Percentiles rank a stretch among this genome's conserved stretches.
Conservation (phyloP, 2,797 vertebrate genomes). For the Sebastes wilsoni region DNA sequence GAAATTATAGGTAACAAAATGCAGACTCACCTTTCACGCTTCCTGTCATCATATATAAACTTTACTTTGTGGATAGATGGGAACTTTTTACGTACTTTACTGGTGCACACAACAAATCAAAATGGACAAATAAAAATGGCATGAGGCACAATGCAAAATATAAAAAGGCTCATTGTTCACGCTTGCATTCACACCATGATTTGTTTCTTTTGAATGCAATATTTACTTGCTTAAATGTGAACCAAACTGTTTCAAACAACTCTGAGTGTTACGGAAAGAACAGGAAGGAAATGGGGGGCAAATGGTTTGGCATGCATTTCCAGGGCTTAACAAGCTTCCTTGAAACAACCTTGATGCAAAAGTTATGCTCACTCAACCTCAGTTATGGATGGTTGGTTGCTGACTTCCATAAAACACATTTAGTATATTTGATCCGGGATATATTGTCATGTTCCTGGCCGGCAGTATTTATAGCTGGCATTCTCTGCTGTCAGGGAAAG, state of each 20-base stretch:
- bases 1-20: not conserved
- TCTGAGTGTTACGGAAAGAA: not conserved
- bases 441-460: conserved; percentile 61
- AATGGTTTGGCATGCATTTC: conserved; percentile 45
- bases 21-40: not conserved
- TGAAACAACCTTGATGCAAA: conserved; percentile 77
- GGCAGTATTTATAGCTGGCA: conserved; percentile 74
- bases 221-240: conserved; percentile 19
- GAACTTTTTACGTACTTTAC: not conserved
- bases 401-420: conserved; percentile 78
- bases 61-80: not conserved
- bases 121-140: conserved; percentile 5
- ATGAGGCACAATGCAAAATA: not conserved
- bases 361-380: conserved; percentile 69
- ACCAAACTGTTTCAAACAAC: conserved; percentile 16
- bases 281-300: conserved; percentile 14
- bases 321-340: conserved; percentile 39
- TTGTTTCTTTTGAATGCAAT: conserved; percentile 34
- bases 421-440: conserved; percentile 77
- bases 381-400: conserved; percentile 64
- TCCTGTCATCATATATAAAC: not conserved
- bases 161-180: conserved; percentile 27
- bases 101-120: conserved; percentile 9
- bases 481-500: conserved; percentile 73
- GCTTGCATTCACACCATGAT: conserved; percentile 25